These are phyloP conservation scores for Branchipolynoe longqiensis DNA, from an alignment of 2,888 invertebrate species.

Conservation along the genomic window DNA sequence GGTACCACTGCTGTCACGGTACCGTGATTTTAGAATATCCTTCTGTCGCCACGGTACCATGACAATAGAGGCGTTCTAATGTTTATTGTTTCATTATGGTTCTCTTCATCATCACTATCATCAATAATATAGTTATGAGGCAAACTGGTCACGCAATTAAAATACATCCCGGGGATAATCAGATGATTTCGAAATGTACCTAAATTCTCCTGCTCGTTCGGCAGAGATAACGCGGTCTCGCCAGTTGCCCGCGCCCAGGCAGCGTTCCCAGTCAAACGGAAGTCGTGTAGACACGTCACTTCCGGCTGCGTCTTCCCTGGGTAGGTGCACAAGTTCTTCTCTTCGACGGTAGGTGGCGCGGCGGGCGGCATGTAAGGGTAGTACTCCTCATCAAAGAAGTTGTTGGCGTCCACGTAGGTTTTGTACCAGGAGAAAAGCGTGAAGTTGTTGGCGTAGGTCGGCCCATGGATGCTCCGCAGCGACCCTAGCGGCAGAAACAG, in stretches of 20 bases:
- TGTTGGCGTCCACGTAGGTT: constrained; percentile 6
- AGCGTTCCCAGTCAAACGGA: not conserved
- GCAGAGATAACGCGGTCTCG: not conserved
- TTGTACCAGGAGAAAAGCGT: constrained; percentile 38
- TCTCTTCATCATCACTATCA: too few relatives aligned
- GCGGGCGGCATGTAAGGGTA: not conserved
- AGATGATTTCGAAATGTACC: too few relatives aligned
- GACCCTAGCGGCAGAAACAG: constrained; percentile 22
- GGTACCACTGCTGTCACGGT: too few relatives aligned
- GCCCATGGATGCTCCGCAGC: constrained; percentile 17
- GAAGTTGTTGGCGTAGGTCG: constrained; percentile 1
- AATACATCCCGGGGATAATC: too few relatives aligned
- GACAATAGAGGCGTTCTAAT: too few relatives aligned
- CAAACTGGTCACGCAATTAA: too few relatives aligned
- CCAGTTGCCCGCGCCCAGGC: not conserved
- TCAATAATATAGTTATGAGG: too few relatives aligned
- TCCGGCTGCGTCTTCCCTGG: not conserved
- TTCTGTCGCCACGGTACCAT: too few relatives aligned
- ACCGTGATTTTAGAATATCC: too few relatives aligned
- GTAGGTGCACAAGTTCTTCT: not conserved
- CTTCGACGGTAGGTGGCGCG: not conserved
- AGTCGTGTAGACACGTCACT: not conserved
- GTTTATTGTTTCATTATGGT: too few relatives aligned
- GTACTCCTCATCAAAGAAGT: constrained; percentile 18
- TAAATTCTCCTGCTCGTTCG: not conserved